Evolutionary conservation across 2,113 vertebrate genomes (phyloP).

Genomic region (Neoarius graeffei): DNA sequence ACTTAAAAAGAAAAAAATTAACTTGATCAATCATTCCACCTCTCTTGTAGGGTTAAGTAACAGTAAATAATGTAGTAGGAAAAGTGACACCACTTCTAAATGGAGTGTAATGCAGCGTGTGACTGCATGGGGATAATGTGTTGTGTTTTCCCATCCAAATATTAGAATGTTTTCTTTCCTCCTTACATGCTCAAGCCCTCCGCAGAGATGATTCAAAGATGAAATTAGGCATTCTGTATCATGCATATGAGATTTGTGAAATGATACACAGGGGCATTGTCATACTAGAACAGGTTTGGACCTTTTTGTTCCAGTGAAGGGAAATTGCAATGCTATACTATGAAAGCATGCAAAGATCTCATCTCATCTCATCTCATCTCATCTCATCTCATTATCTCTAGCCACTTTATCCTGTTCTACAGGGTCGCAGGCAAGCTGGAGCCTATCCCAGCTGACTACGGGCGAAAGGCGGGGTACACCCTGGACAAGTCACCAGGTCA

Average conservation of each 20-base stretch:
- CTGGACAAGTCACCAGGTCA: too few species aligned
- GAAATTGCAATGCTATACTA: too few species aligned
- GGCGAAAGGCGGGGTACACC: too few species aligned
- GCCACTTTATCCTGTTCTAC: too few species aligned
- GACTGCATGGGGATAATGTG: background rate
- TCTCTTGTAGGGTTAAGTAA: background rate
- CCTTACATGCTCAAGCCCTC: background rate
- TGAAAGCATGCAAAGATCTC: too few species aligned
- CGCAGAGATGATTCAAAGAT: background rate
- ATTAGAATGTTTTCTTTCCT: background rate
- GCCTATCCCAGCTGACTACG: too few species aligned
- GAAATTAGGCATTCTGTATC: background rate
- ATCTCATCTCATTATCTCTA: too few species aligned
- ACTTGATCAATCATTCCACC: background rate
- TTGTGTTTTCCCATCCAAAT: background rate
- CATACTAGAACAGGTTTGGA: background rate
- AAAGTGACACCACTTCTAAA: background rate
- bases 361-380: too few species aligned
- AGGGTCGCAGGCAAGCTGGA: too few species aligned
- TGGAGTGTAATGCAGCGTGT: background rate
- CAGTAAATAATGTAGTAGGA: background rate
- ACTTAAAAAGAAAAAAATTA: background rate
- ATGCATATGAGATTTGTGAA: background rate
- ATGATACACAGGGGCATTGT: background rate
- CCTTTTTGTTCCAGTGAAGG: too few species aligned